These are phyloP conservation scores for Tinamus guttatus DNA, from an alignment of 2,113 vertebrate genomes.

Conservation along the genomic window DNA sequence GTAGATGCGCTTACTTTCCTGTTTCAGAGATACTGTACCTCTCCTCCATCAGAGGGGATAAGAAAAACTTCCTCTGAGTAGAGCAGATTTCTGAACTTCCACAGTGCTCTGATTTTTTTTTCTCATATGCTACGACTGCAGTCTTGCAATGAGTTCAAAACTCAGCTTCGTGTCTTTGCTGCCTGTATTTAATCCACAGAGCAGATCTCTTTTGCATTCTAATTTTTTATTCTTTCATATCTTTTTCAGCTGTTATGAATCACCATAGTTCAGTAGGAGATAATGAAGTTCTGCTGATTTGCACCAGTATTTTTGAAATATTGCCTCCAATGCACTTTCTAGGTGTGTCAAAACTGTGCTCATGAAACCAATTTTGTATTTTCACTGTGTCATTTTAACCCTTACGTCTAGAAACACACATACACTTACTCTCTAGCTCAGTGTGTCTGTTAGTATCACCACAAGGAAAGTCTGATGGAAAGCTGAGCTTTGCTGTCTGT, in stretches of 20 bases:
- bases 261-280: not conserved
- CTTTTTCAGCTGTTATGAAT: not conserved
- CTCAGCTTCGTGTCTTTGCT: not conserved
- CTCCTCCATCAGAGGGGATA: slow-evolving; percentile 25
- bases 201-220: not conserved
- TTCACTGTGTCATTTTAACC: not conserved
- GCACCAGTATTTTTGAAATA: not conserved
- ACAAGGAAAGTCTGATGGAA: not conserved
- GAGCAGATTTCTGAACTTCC: slow-evolving; percentile 34
- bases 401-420: not conserved
- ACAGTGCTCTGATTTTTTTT: not conserved
- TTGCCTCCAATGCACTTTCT: not conserved
- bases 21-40: slow-evolving; percentile 17
- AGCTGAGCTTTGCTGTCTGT: not conserved
- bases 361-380: not conserved
- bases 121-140: not conserved
- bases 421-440: not conserved
- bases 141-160: not conserved
- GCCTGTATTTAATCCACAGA: not conserved
- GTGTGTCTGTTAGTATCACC: not conserved
- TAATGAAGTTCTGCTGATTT: not conserved
- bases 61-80: slow-evolving; percentile 8
- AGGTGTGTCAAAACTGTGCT: not conserved
- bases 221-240: not conserved
- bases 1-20: slow-evolving; percentile 6